A percentile compares a stretch with the other conserved stretches of the same genome.
Conservation (phyloP, 30 jellyfish, hydroid and myxozoan species). For the Aurelia sp. region DNA sequence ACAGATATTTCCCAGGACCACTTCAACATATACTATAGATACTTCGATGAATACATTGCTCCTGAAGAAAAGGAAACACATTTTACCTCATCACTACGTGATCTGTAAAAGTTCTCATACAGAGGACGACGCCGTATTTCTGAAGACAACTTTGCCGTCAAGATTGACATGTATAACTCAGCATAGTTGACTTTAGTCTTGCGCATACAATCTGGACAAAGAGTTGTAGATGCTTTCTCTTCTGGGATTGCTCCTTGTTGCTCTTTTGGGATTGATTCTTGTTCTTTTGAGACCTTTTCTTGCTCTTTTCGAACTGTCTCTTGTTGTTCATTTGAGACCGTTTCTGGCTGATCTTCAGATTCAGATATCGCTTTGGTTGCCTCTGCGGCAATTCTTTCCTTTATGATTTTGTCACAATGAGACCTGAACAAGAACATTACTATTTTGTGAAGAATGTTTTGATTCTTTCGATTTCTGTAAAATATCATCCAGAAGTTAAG, state of each 20-base stretch:
- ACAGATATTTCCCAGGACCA: neutral
- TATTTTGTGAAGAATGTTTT: too few relatives aligned
- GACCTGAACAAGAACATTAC: too few relatives aligned
- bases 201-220: slow-evolving; percentile 51
- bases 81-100: slow-evolving; percentile 24
- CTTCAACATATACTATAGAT: neutral
- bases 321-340: too few relatives aligned
- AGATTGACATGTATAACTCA: slow-evolving; percentile 47
- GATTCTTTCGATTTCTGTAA: too few relatives aligned
- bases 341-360: too few relatives aligned
- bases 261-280: neutral
- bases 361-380: too few relatives aligned
- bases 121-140: slow-evolving; percentile 23
- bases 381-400: too few relatives aligned
- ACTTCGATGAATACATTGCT: neutral
- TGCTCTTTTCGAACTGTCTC: neutral
- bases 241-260: too few relatives aligned
- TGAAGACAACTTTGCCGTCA: slow-evolving; percentile 48
- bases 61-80: neutral
- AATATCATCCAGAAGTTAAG: too few relatives aligned
- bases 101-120: slow-evolving; percentile 1
- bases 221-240: neutral
- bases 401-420: too few relatives aligned
- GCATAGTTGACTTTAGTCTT: slow-evolving; percentile 31
- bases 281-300: too few relatives aligned